phyloP scores from a whole-genome alignment of 2,888 invertebrate species.

The Scaptomyza tumidula region DNA sequence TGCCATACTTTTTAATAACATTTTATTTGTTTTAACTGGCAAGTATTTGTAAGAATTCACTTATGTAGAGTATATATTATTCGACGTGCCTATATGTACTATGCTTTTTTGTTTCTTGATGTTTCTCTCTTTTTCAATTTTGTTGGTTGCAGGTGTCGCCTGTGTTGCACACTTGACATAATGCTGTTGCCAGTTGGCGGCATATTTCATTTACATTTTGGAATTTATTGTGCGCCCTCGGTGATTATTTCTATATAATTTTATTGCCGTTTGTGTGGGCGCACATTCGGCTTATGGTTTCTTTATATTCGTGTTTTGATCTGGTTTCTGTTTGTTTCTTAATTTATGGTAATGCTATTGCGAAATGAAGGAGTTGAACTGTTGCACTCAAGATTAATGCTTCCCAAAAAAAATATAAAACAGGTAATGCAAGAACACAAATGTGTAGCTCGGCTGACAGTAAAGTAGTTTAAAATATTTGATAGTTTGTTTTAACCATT shows the following conservation, averaged over 20 bases:
- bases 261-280: slow-evolving; percentile 59
- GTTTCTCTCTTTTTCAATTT: slow-evolving; percentile 1
- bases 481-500: neutral
- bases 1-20: no score
- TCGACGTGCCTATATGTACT: neutral
- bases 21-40: neutral
- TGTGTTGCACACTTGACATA: slow-evolving; percentile 59
- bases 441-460: neutral
- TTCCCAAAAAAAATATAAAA: no score
- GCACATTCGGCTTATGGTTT: slow-evolving; percentile 42
- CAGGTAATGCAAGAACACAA: neutral
- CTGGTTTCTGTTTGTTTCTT: slow-evolving; percentile 8
- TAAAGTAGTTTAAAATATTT: neutral
- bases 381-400: slow-evolving; percentile 5
- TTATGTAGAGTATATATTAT: neutral
- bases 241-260: slow-evolving; percentile 61
- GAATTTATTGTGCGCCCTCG: slow-evolving; percentile 60
- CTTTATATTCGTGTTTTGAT: slow-evolving; percentile 7
- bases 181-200: slow-evolving; percentile 61
- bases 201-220: slow-evolving; percentile 58
- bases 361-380: slow-evolving; percentile 36
- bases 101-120: neutral
- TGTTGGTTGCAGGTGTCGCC: slow-evolving; percentile 59
- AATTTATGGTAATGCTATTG: slow-evolving; percentile 46
- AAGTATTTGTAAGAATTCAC: neutral